Conservation (phyloP, 1,140 invertebrate species). For the Atta texana region DNA sequence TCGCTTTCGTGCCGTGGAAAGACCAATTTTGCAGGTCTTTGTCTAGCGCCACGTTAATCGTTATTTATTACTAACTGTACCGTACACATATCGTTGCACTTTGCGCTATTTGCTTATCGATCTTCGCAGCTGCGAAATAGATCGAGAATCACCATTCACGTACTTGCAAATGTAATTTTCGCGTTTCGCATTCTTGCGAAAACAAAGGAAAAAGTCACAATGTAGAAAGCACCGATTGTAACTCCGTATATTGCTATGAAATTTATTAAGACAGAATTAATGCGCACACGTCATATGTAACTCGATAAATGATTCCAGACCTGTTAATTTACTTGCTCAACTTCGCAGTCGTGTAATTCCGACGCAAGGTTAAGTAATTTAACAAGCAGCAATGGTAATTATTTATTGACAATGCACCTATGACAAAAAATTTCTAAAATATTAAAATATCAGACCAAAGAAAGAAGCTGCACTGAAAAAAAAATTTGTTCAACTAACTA, state of each 20-base stretch:
- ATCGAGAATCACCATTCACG: constrained; percentile 23
- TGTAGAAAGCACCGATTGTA: neutral
- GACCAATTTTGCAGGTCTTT: constrained; percentile 75
- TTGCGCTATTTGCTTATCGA: constrained; percentile 57
- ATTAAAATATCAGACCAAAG: neutral
- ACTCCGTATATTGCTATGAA: neutral
- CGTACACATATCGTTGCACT: neutral
- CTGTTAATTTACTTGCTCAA: constrained; percentile 18
- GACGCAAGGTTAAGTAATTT: neutral
- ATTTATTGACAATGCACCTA: neutral
- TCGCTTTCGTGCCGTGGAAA: constrained; percentile 71
- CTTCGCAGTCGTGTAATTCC: neutral
- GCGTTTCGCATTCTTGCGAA: constrained; percentile 19
- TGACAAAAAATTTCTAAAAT: neutral
- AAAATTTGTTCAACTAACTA: too few species aligned
- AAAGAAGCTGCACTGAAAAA: too few species aligned
- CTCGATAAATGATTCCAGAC: neutral
- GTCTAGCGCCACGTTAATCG: constrained; percentile 73
- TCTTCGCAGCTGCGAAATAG: constrained; percentile 31
- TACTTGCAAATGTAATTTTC: constrained; percentile 44
- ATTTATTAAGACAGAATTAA: constrained; percentile 24
- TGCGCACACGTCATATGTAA: neutral
- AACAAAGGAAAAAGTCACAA: neutral
- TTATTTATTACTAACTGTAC: constrained; percentile 69
- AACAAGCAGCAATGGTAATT: neutral